Conservation (phyloP, 2,888 invertebrate species). For the Lepidocyrtinus sp. region DNA sequence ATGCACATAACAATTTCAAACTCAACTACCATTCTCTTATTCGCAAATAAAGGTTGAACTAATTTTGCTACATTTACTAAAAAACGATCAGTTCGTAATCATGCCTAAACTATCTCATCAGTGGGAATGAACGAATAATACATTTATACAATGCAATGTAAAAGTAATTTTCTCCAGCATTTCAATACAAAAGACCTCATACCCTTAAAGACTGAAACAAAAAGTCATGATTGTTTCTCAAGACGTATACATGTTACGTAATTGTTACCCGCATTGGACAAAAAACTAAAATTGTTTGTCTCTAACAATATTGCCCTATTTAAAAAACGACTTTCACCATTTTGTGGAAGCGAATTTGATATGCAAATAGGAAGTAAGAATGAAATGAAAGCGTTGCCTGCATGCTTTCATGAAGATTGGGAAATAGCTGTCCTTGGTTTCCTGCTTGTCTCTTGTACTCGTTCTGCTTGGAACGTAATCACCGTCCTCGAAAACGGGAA, state of each 20-base stretch:
- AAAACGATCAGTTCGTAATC: constrained; percentile 60
- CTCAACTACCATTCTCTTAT: no score
- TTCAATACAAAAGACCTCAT: no score
- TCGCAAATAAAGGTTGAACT: no score
- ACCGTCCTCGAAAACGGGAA: constrained; percentile 47
- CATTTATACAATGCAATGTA: constrained; percentile 43
- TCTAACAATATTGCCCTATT: not conserved
- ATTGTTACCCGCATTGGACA: no score
- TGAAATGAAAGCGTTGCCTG: constrained; percentile 24
- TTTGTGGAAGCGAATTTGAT: not conserved
- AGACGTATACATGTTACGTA: no score
- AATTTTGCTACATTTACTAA: not conserved
- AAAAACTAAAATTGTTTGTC: not conserved
- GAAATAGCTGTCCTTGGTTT: not conserved
- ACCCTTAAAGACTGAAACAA: no score
- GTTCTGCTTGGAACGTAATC: not conserved
- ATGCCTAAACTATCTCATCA: constrained; percentile 59
- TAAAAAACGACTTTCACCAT: not conserved
- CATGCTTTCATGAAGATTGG: not conserved
- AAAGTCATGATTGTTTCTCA: no score
- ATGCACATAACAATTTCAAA: no score
- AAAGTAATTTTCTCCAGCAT: not conserved
- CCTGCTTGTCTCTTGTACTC: not conserved
- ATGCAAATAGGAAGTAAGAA: not conserved
- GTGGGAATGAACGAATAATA: constrained; percentile 49